Evolutionary conservation across 2,113 vertebrate species (phyloP), one percentile per base, ranked within the genome.

Genomic region (Mus spicilegus): DNA sequence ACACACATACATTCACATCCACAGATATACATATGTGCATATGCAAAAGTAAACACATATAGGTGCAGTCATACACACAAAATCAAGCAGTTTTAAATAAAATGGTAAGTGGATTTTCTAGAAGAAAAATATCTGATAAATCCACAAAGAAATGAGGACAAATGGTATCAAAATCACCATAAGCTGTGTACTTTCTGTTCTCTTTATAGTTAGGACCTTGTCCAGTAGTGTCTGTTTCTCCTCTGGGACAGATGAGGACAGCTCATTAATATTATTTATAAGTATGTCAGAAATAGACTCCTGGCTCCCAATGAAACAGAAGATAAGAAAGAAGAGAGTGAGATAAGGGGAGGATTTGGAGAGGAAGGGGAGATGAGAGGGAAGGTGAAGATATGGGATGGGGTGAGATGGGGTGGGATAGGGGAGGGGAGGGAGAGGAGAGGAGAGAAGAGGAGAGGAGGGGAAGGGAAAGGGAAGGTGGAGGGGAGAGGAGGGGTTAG

Each of bases 231-330:
- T 61, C 54, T 72, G 22, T 88, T 39, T 65, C 72, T 75, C 19
- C 58, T 90, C 30, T 76, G 36, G 46, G 46, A 69, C 30, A 90
- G 22, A 90, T 12, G 19, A 20, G 36, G 86, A 22, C 26, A 82
- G 51, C 22, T 96, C 78, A 81, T 81, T 81, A 54, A 81, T 93
- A 49, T 80, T 86, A 89, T 91, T 82, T 95, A 81, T 33, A 92
- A 92, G 46, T 67, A 92, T 33, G 19, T 14, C 22, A 65, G 88
- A n/a, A 75, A 89, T 3, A 70, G 93, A 82, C 51, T 65, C 61
- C 89, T 20, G 54, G 61, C 13, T 81, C 51, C 10, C 17, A 56
- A 81, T n/a, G 30, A 81, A 81, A 81, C 33, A 56, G 58, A 28
- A 24, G 11, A 61, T 14, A 84, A 4, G 6, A 84, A 8, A 63